phyloP scores from a whole-genome alignment of 1,140 invertebrate species.

The Drosophila setifemur region DNA sequence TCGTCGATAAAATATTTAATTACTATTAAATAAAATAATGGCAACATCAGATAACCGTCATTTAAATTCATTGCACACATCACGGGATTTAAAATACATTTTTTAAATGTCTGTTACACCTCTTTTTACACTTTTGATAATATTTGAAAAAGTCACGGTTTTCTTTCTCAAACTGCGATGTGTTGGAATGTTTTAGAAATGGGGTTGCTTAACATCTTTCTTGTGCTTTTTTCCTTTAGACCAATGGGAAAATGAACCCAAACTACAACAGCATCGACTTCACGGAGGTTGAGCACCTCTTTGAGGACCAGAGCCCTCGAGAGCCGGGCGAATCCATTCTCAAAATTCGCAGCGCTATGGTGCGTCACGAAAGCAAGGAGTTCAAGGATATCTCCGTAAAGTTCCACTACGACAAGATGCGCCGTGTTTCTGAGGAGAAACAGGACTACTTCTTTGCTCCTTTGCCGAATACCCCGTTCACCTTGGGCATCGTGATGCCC shows the following conservation, averaged over 20 bases:
- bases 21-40: too few relatives aligned
- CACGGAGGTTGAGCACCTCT: conserved; percentile 95
- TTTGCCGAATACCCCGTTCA: conserved; percentile 92
- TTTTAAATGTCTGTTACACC: too few relatives aligned
- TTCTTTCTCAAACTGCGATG: neutral
- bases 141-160: too few relatives aligned
- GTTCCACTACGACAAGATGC: conserved; percentile 91
- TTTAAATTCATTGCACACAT: too few relatives aligned
- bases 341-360: conserved; percentile 87
- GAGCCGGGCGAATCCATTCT: conserved; percentile 83
- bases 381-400: conserved; percentile 88
- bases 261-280: conserved; percentile 98
- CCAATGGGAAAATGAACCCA: conserved; percentile 89
- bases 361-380: conserved; percentile 87
- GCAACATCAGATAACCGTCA: too few relatives aligned
- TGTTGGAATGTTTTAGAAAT: too few relatives aligned
- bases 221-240: too few relatives aligned
- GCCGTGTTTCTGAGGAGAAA: conserved; percentile 89
- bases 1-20: too few relatives aligned
- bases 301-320: conserved; percentile 84
- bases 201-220: too few relatives aligned
- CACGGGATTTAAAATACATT: too few relatives aligned
- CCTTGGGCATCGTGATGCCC: conserved; percentile 88
- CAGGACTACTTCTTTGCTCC: conserved; percentile 93
- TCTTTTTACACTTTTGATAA: too few relatives aligned